Evolutionary conservation across 2,113 vertebrate genomes (phyloP), one percentile per base, ranked within the genome.

Genomic region (Lota lota): DNA sequence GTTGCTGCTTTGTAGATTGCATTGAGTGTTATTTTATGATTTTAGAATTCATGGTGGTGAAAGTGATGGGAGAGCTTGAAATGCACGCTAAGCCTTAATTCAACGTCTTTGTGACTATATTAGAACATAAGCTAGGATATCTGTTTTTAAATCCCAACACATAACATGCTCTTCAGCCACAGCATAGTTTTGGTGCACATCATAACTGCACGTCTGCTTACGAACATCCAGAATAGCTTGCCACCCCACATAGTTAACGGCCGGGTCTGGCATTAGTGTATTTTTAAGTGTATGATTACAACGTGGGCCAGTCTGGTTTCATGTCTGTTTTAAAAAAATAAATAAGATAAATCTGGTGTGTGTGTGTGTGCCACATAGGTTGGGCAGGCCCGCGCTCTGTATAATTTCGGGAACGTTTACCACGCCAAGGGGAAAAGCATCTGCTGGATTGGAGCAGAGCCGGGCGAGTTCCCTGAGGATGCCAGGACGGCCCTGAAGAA

Each of bases 361-460:
- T 69, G 61, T 87, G 83, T 85, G 81, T 69, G 36, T 80, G 67
- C 65, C 75, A 11, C 20, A 78, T 86, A 99, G 97, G 95, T 96
- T 81, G 96, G 97, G 82, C 95, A 99, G 90, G 97, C 97, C 65
- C 94, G 96, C 76, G 97, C 97, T 1, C 93, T 98, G 51, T 99
- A 99, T 91, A 99, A 98, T 89, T 95, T 97, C 74, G 97, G 97
- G 81, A 99, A 98, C 28, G 95, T 98, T 0, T 97, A 96, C 92
- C 97, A 99, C 24, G 95, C 97, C 74, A 97, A 98, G 84, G 97
- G 95, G 63, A 98, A 98, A 85, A 95, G 93, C 73, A 93, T 96
- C 74, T 95, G 94, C 73, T 97, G 89, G 89, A 93, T 83, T 65
- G 95, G 94, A 66, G 89, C 93, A 0, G 96, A 99, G 75, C 92